These are phyloP conservation scores for Hofmannophila pseudospretella DNA, from an alignment of 2,888 invertebrate genomes.

Conservation along the genomic window DNA sequence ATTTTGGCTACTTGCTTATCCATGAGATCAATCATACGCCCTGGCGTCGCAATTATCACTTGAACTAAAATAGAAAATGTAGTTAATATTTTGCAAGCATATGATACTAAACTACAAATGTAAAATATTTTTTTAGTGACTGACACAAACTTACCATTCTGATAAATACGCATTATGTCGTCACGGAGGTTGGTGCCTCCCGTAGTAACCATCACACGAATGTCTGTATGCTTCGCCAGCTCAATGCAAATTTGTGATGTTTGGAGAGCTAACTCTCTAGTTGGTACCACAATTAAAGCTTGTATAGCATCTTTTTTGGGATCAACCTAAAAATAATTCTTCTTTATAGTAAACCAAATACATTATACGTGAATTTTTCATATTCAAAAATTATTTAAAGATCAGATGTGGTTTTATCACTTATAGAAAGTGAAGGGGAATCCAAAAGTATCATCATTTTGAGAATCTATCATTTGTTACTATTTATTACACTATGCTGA, in stretches of 20 bases:
- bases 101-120: no score
- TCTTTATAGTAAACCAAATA: no score
- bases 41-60: constrained; percentile 99
- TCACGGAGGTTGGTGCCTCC: constrained; percentile 98
- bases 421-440: constrained; percentile 75
- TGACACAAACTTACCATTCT: constrained; percentile 84
- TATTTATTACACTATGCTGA: no score
- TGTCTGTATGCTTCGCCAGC: constrained; percentile 96
- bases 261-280: constrained; percentile 98
- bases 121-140: neutral
- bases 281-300: constrained; percentile 98
- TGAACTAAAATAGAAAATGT: constrained; percentile 82
- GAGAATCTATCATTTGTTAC: no score
- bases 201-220: constrained; percentile 99
- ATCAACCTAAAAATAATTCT: constrained; percentile 83
- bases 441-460: constrained; percentile 71
- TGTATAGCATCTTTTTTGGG: constrained; percentile 95
- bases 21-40: constrained; percentile 99
- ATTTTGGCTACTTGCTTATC: constrained; percentile 97
- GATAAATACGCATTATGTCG: constrained; percentile 99
- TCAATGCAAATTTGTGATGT: constrained; percentile 99
- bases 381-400: no score
- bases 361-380: no score
- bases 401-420: constrained; percentile 47
- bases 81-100: no score